Conservation (phyloP, 2,888 invertebrate genomes). For the Malthinus flaveolus region DNA sequence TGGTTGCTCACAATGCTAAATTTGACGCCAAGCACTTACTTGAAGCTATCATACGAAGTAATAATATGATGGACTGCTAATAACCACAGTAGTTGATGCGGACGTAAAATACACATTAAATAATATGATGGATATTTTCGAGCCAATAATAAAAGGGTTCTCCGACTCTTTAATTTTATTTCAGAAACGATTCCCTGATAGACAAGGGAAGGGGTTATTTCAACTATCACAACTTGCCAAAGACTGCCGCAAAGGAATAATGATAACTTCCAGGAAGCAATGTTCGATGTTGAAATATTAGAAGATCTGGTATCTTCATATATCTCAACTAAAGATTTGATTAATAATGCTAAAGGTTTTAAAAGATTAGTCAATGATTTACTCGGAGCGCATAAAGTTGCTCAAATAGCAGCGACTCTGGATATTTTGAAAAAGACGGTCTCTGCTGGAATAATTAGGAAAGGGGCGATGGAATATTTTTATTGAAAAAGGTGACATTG, state of each 20-base stretch:
- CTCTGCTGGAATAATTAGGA: constrained; percentile 1
- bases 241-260: neutral
- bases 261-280: constrained; percentile 1
- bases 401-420: neutral
- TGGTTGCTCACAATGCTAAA: neutral
- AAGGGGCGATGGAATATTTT: neutral
- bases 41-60: neutral
- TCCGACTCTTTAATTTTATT: constrained; percentile 3
- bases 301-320: neutral
- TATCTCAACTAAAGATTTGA: neutral
- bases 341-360: neutral
- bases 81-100: no score
- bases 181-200: neutral
- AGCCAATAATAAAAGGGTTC: constrained; percentile 1
- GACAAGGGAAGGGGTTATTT: neutral
- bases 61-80: no score
- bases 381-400: neutral
- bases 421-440: neutral
- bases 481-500: no score
- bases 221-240: neutral
- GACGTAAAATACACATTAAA: no score
- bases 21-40: neutral
- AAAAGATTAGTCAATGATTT: neutral
- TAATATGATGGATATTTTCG: neutral
- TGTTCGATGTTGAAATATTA: constrained; percentile 5